Evolutionary conservation across 2,888 invertebrate species (phyloP).

Genomic region (Tenthredo mesomela): DNA sequence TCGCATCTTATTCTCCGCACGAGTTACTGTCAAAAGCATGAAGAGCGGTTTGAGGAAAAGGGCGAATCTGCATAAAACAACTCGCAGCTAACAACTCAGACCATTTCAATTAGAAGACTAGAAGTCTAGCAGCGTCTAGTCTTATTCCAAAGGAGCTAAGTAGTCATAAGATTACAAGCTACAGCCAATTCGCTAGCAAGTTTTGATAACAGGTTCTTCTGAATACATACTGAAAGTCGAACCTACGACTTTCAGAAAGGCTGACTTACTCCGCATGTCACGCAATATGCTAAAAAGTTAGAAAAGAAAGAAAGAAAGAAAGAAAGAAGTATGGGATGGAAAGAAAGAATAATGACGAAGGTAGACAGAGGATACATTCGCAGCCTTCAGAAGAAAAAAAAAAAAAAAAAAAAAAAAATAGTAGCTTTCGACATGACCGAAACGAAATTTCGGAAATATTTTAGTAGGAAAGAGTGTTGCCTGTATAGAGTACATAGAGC

Average conservation of each 20-base stretch:
- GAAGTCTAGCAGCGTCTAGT: neutral
- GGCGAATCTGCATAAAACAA: neutral
- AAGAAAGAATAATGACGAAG: neutral
- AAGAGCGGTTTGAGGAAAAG: neutral
- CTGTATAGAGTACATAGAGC: neutral
- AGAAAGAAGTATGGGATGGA: neutral
- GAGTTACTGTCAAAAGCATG: neutral
- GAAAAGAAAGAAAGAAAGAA: neutral
- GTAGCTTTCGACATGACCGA: neutral
- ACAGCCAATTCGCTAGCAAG: neutral
- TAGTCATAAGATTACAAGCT: neutral
- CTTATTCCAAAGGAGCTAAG: neutral
- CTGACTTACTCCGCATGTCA: neutral
- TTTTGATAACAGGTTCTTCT: constrained; percentile 13
- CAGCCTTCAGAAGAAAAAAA: neutral
- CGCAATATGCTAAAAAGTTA: neutral
- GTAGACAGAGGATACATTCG: no score
- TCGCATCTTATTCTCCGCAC: neutral
- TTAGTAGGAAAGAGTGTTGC: neutral
- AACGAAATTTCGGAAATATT: neutral
- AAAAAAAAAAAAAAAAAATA: neutral
- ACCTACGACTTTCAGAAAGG: constrained; percentile 9
- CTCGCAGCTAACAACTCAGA: neutral
- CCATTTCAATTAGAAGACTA: constrained; percentile 3
- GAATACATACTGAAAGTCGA: neutral